phyloP scores from a whole-genome alignment of 2,113 vertebrate genomes.

The Psammodynastes pulverulentus region DNA sequence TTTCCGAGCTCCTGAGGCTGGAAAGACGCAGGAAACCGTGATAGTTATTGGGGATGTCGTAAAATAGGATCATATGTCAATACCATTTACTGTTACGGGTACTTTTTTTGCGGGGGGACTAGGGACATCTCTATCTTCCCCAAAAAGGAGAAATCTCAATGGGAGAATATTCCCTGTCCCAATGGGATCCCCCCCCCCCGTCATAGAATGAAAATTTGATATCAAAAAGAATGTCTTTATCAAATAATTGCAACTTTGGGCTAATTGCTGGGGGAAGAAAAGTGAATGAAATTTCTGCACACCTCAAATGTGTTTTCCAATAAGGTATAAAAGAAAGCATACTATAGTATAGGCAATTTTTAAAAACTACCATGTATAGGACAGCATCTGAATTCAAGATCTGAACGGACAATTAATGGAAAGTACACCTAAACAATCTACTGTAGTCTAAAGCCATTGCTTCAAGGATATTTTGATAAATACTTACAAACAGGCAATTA shows the following conservation, averaged over 20 bases:
- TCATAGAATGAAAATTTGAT: not conserved
- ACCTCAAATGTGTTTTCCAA: not conserved
- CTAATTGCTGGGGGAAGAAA: not conserved
- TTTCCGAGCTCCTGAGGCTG: not conserved
- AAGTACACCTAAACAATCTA: not conserved
- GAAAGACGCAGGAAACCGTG: not conserved
- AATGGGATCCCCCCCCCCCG: fast-evolving
- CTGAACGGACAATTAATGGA: not conserved
- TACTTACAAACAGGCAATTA: not conserved
- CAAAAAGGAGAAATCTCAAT: not conserved
- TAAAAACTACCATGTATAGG: not conserved
- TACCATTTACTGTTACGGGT: not conserved
- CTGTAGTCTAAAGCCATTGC: not conserved
- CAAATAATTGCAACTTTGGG: not conserved
- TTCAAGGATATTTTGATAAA: not conserved
- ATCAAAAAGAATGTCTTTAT: not conserved
- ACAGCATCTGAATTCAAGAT: not conserved
- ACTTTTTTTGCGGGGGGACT: not conserved
- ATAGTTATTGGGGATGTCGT: not conserved
- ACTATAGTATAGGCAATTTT: not conserved
- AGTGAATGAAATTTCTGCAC: not conserved
- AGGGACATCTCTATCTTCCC: not conserved
- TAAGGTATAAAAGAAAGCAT: not conserved
- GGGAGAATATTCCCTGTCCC: not conserved
- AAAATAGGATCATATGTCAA: not conserved